Conservation (phyloP, 1,140 invertebrate species). For the Drosophila persimilis region DNA sequence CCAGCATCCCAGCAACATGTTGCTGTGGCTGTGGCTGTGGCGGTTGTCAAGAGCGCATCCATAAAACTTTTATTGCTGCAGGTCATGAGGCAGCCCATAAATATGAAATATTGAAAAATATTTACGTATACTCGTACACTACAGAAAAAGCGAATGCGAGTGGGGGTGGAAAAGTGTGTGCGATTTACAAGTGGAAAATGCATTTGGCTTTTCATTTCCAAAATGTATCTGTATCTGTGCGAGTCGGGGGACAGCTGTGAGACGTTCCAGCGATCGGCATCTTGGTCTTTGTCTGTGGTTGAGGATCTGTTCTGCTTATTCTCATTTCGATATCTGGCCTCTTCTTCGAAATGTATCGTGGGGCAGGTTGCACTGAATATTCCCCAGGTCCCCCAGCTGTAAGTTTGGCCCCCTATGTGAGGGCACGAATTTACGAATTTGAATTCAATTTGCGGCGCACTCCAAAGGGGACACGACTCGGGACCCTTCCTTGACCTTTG, state of each 20-base stretch:
- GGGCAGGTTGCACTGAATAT: too few relatives aligned
- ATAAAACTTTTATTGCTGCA: constrained; percentile 70
- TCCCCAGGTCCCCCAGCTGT: constrained; percentile 3
- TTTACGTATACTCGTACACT: constrained; percentile 10
- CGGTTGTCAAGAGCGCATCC: constrained; percentile 11
- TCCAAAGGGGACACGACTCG: constrained; percentile 37
- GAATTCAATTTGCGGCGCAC: constrained; percentile 71
- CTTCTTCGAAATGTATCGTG: not conserved
- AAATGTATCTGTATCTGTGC: constrained; percentile 10
- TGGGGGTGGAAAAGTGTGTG: too few relatives aligned
- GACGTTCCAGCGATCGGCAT: constrained; percentile 26
- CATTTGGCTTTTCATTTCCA: constrained; percentile 44
- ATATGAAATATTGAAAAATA: constrained; percentile 59
- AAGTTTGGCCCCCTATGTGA: constrained; percentile 45
- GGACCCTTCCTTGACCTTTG: constrained; percentile 52
- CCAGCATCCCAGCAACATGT: constrained; percentile 27
- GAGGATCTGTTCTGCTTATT: constrained; percentile 1
- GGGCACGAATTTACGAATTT: constrained; percentile 67
- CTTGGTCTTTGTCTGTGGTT: not conserved
- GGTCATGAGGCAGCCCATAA: constrained; percentile 74
- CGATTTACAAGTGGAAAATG: constrained; percentile 51
- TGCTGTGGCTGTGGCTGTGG: constrained; percentile 6
- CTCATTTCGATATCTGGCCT: not conserved
- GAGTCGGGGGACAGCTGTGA: constrained; percentile 2
- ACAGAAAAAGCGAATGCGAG: too few relatives aligned